Percentiles rank a stretch among this genome's conserved stretches.
Evolutionary conservation across 2,888 invertebrate genomes (phyloP).

Genomic region (Drosophila niveifrons): DNA sequence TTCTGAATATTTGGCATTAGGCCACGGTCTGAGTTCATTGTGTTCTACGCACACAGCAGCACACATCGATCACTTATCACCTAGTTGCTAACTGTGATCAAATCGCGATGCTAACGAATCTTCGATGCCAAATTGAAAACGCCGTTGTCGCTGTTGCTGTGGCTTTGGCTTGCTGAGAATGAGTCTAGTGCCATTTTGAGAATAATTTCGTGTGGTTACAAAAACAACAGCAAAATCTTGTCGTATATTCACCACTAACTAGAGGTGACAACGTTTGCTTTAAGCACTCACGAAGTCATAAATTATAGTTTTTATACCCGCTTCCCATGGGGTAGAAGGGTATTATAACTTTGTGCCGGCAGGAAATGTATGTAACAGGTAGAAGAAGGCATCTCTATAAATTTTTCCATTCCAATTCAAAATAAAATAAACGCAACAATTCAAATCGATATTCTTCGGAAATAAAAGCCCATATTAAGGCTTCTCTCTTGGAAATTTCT

Average conservation of each 20-base stretch:
- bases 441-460: too few species aligned
- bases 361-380: too few species aligned
- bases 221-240: neutral
- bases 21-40: slow-evolving; percentile 34
- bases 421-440: too few species aligned
- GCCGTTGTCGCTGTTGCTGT: neutral
- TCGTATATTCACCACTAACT: neutral
- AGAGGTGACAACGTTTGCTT: neutral
- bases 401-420: too few species aligned
- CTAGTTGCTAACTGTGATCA: slow-evolving; percentile 52
- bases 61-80: slow-evolving; percentile 45
- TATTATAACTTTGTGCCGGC: too few species aligned
- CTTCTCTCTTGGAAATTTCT: too few species aligned
- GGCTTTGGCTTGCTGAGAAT: neutral
- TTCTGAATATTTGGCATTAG: slow-evolving; percentile 2
- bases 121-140: neutral
- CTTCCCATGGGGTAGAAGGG: too few species aligned
- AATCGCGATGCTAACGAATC: slow-evolving; percentile 40
- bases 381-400: too few species aligned
- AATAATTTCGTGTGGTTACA: slow-evolving; percentile 6
- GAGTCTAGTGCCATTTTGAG: slow-evolving; percentile 3
- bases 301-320: too few species aligned
- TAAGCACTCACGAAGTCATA: neutral
- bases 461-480: too few species aligned
- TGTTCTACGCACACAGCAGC: slow-evolving; percentile 38